phyloP scores from a whole-genome alignment of 2,888 invertebrate genomes.

The Chironomus riparius region DNA sequence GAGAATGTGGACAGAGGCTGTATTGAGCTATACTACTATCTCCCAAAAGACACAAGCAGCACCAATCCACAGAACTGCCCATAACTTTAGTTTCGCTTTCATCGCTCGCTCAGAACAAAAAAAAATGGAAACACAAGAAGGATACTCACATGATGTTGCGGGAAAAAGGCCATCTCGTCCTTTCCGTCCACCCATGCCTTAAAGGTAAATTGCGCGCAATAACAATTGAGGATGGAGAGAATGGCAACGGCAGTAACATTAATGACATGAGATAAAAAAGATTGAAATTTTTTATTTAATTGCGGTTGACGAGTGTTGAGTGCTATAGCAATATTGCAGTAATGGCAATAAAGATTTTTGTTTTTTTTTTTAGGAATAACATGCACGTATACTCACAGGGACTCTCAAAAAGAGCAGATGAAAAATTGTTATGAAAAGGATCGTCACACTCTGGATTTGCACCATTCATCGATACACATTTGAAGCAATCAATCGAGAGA shows the following conservation, averaged over 20 bases:
- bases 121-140: too few species aligned
- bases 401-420: slow-evolving; percentile 70
- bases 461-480: slow-evolving; percentile 87
- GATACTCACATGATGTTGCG: slow-evolving; percentile 66
- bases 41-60: too few species aligned
- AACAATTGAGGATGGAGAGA: background rate
- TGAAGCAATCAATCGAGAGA: slow-evolving; percentile 85
- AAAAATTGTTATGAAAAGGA: slow-evolving; percentile 89
- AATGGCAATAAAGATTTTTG: background rate
- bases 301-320: background rate
- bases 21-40: too few species aligned
- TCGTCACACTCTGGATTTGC: slow-evolving; percentile 86
- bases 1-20: too few species aligned
- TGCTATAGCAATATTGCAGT: background rate
- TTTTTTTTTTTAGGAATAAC: background rate
- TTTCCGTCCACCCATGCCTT: slow-evolving; percentile 76
- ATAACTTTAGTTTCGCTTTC: too few species aligned
- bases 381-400: slow-evolving; percentile 51
- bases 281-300: background rate
- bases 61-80: too few species aligned
- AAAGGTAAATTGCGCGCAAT: background rate
- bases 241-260: background rate
- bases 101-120: too few species aligned
- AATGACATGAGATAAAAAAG: background rate
- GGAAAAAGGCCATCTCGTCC: slow-evolving; percentile 89